Evolutionary conservation across 30 jellyfish, hydroid and myxozoan species (phyloP).

Genomic region (Aurelia aurita): DNA sequence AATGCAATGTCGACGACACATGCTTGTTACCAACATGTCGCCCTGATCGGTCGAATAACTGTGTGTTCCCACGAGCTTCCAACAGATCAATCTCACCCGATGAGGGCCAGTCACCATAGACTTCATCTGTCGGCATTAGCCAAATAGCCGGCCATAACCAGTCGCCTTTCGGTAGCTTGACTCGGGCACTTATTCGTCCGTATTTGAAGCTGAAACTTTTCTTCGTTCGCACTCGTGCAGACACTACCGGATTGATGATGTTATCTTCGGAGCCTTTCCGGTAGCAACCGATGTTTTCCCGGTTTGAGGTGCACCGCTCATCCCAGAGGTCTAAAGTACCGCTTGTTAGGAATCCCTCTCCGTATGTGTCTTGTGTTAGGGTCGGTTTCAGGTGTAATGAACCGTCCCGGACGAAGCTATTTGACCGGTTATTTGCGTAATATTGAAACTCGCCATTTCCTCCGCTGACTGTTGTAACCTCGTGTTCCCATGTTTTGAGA

Average conservation of each 20-base stretch:
- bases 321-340: conserved; percentile 86
- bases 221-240: conserved; percentile 71
- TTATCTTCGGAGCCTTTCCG: conserved; percentile 51
- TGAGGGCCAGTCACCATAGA: conserved; percentile 92
- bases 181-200: conserved; percentile 80
- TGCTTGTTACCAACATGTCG: conserved; percentile 79
- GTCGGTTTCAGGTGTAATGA: conserved; percentile 76
- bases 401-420: conserved; percentile 84
- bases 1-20: conserved; percentile 69
- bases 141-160: conserved; percentile 94
- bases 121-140: conserved; percentile 80
- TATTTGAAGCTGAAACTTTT: conserved; percentile 80
- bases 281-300: conserved; percentile 70
- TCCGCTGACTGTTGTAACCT: conserved; percentile 64
- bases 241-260: conserved; percentile 78
- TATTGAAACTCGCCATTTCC: conserved; percentile 83
- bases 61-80: conserved; percentile 83
- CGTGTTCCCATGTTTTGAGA: conserved; percentile 74
- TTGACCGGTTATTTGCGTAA: conserved; percentile 80
- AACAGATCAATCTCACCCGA: conserved; percentile 87
- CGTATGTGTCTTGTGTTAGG: conserved; percentile 79
- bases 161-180: conserved; percentile 85
- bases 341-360: conserved; percentile 57
- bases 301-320: conserved; percentile 78
- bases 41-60: conserved; percentile 23